These are phyloP conservation scores for Drosophila rellima DNA, from an alignment of 2,888 invertebrate species.

Conservation along the genomic window DNA sequence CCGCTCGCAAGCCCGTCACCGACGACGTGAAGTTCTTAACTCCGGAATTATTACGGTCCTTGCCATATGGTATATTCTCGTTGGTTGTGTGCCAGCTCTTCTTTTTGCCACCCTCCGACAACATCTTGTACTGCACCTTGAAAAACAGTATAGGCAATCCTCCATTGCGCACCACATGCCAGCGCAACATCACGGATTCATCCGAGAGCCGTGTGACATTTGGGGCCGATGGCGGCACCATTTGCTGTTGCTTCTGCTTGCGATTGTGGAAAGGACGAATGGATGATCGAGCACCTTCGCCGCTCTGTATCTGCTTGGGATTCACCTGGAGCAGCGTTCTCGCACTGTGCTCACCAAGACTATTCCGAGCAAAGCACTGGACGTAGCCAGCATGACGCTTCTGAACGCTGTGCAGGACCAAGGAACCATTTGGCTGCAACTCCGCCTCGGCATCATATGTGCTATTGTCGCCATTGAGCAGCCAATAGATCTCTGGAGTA, in stretches of 20 bases:
- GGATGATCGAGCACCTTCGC: constrained; percentile 1
- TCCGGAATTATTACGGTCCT: constrained; percentile 72
- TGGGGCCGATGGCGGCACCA: constrained; percentile 95
- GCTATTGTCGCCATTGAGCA: constrained; percentile 92
- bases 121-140: constrained; percentile 91
- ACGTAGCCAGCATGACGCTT: constrained; percentile 95
- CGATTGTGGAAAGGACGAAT: constrained; percentile 40
- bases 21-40: constrained; percentile 84
- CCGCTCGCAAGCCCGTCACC: constrained; percentile 82
- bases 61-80: constrained; percentile 89
- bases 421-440: constrained; percentile 86
- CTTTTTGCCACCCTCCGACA: constrained; percentile 83
- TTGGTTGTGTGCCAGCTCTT: constrained; percentile 92
- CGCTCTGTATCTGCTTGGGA: constrained; percentile 89
- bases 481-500: constrained; percentile 91
- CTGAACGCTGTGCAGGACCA: constrained; percentile 88
- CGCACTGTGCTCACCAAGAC: constrained; percentile 88
- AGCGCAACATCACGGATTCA: constrained; percentile 96
- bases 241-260: constrained; percentile 86
- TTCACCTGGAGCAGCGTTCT: constrained; percentile 90
- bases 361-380: constrained; percentile 94
- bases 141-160: constrained; percentile 95
- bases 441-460: constrained; percentile 86
- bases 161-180: constrained; percentile 92
- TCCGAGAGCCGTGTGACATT: constrained; percentile 94